Base-by-base conservation (phyloP, 2,113 vertebrate genomes). In the Cyanistes caeruleus region DNA sequence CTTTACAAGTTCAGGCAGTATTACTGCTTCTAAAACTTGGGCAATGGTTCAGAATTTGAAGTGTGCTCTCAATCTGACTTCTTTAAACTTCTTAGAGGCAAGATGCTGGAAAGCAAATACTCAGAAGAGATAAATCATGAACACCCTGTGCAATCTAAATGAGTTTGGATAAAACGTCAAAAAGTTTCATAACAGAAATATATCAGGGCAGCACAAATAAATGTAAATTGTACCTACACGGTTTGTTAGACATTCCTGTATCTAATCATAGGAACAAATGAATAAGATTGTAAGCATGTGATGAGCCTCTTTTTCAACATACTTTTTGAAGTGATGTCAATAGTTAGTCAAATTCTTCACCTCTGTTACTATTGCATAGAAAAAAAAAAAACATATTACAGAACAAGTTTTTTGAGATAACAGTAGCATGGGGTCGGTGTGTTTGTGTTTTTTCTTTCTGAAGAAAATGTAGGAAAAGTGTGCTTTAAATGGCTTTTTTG, bases 41-140 rank as follows among this genome's bases (percentile, higher is more conserved):
- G 4, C 59, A 41, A 39, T 31, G 20, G 10, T 10, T 72, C 21
- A 51, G 39, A 64, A 24, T 78, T 78, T 70, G 51, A 62, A 82
- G 30, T 20, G 8, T 11, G 39, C 0, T 0, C 22, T 73, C 7
- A 30, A 8, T 22, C 30, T 58, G 31, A 49, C 9, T 44, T 52
- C 23, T 62, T 37, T 37, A 37, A 59, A 84, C 10, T 63, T 77
- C 15, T 63, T 67, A 43, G 35, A 75, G n/a, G n/a, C 37, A 87
- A 77, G 59, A 28, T 58, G 10, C 58, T n/a, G 41, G 52, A 64
- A 89, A 62, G 18, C 19, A 46, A 70, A 37, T 15, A 33, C 33
- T 67, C 21, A 49, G 51, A 78, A 53, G 19, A 55, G 19, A 35
- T 67, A 76, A 80, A 79, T 80, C 23, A 75, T 44, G 25, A 74